phyloP scores from a whole-genome alignment of 2,888 invertebrate genomes.

The Pollenia amentaria region DNA sequence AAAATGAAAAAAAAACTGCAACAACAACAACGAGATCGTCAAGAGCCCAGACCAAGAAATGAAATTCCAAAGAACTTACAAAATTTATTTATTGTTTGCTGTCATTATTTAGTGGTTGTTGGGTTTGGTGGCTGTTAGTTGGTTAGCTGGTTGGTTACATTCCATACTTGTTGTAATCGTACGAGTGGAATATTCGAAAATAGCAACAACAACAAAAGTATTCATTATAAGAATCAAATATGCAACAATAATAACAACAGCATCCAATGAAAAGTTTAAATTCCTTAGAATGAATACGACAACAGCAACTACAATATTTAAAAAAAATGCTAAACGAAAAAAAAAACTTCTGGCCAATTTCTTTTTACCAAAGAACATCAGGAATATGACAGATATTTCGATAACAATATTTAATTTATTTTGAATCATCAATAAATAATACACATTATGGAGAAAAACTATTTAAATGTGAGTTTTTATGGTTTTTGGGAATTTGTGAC shows the following conservation, averaged over 20 bases:
- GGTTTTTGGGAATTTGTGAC: too few relatives aligned
- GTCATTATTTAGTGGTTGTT: constrained; percentile 50
- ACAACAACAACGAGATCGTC: constrained; percentile 16
- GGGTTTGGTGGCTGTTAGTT: not conserved
- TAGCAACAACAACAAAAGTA: constrained; percentile 42
- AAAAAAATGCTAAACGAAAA: constrained; percentile 15
- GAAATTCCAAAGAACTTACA: constrained; percentile 73
- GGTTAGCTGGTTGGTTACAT: constrained; percentile 55
- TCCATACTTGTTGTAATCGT: constrained; percentile 59
- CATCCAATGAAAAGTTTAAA: constrained; percentile 36
- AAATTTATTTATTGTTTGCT: constrained; percentile 73
- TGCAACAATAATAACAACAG: constrained; percentile 62
- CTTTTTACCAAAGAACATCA: constrained; percentile 24
- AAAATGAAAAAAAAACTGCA: constrained; percentile 12
- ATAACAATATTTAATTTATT: constrained; percentile 13
- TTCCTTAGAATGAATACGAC: constrained; percentile 38
- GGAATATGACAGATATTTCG: constrained; percentile 25
- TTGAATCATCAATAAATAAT: too few relatives aligned
- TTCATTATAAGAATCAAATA: constrained; percentile 65
- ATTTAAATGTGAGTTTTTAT: too few relatives aligned
- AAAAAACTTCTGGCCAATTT: constrained; percentile 49
- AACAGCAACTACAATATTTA: constrained; percentile 3
- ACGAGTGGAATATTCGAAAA: constrained; percentile 49
- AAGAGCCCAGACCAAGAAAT: constrained; percentile 37
- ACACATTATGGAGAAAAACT: too few relatives aligned